These are phyloP conservation scores for Cheirogaleus major DNA, from an alignment of 2,797 vertebrate genomes.

Conservation along the genomic window DNA sequence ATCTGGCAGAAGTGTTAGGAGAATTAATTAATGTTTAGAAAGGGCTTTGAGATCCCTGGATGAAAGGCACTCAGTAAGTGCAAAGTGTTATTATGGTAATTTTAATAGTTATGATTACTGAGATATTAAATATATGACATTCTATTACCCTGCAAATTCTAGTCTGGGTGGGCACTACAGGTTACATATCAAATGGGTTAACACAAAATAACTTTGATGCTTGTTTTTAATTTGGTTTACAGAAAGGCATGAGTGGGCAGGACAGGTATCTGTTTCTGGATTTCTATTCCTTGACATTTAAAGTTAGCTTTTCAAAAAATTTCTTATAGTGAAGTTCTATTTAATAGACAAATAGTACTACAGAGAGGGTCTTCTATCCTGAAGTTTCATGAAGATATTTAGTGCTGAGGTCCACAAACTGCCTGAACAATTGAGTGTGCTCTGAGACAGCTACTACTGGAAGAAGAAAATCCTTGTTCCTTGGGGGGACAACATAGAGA, in stretches of 20 bases:
- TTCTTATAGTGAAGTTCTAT: background rate
- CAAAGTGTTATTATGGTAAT: slow-evolving; percentile 71
- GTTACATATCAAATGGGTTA: background rate
- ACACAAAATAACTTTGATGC: background rate
- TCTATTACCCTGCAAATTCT: slow-evolving; percentile 4
- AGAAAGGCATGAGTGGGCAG: background rate
- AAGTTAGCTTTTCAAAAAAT: slow-evolving; percentile 10
- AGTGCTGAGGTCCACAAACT: background rate
- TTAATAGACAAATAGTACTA: background rate
- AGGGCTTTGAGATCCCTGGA: slow-evolving; percentile 71
- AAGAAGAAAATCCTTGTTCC: background rate
- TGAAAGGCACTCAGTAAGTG: slow-evolving; percentile 65
- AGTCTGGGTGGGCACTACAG: background rate
- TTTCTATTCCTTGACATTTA: slow-evolving; percentile 6
- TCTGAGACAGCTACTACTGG: background rate
- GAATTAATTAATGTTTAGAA: slow-evolving; percentile 75
- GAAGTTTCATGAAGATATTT: background rate
- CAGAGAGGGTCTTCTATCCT: background rate
- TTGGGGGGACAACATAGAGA: background rate
- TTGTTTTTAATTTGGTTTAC: slow-evolving; percentile 30
- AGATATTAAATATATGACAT: slow-evolving; percentile 59
- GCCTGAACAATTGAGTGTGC: background rate
- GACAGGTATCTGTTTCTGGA: background rate
- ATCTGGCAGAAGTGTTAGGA: slow-evolving; percentile 50
- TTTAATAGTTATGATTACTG: slow-evolving; percentile 71